Evolutionary conservation across 2,888 invertebrate genomes (phyloP).

Genomic region (Diloba caeruleocephala): DNA sequence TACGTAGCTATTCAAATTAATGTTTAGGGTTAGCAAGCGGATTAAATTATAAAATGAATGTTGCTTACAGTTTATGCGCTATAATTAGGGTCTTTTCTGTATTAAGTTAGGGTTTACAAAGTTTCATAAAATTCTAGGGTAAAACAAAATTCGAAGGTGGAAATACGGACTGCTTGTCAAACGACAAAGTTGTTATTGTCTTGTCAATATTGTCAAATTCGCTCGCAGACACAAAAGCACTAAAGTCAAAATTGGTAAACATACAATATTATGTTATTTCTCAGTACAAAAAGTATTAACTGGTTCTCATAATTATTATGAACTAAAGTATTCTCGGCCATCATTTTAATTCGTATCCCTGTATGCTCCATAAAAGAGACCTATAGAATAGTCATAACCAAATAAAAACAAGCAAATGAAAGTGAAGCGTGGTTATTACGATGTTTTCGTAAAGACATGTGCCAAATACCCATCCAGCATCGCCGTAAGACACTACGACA

Average conservation of each 20-base stretch:
- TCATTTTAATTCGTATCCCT: slow-evolving; percentile 9
- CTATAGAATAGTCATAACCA: background rate
- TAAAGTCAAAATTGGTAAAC: slow-evolving; percentile 39
- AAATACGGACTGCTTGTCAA: too few relatives aligned
- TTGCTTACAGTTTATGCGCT: too few relatives aligned
- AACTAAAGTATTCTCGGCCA: slow-evolving; percentile 8
- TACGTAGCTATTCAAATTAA: too few relatives aligned
- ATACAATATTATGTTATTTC: slow-evolving; percentile 22
- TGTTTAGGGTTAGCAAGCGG: too few relatives aligned
- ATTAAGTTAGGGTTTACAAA: too few relatives aligned
- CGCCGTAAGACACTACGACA: slow-evolving; percentile 73
- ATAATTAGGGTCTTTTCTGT: too few relatives aligned
- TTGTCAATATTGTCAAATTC: background rate
- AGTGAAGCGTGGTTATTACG: slow-evolving; percentile 78
- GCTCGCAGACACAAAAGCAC: too few relatives aligned
- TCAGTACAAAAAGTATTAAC: background rate
- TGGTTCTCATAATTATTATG: slow-evolving; percentile 23
- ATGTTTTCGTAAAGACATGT: slow-evolving; percentile 79
- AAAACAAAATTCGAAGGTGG: too few relatives aligned
- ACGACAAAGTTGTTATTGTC: too few relatives aligned
- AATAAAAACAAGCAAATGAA: slow-evolving; percentile 38
- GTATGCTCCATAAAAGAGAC: slow-evolving; percentile 3
- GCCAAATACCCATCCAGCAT: slow-evolving; percentile 73
- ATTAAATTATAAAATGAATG: too few relatives aligned
- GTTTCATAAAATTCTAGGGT: too few relatives aligned